Percentiles rank a stretch among this genome's conserved stretches.
phyloP scores from a whole-genome alignment of 2,888 invertebrate species.

The Sinhomidia bicolor region DNA sequence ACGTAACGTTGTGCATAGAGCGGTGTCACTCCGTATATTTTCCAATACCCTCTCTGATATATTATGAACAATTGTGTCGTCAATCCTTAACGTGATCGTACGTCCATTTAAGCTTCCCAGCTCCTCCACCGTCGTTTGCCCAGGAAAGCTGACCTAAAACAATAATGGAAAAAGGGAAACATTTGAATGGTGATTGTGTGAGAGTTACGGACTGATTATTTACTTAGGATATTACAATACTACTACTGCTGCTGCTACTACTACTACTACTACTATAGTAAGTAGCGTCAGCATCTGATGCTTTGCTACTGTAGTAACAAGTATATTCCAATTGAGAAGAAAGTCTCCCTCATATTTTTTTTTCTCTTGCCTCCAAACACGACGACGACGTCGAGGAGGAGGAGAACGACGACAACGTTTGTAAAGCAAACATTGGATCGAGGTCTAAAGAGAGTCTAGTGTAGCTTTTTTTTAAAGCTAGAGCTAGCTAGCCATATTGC shows the following conservation, averaged over 20 bases:
- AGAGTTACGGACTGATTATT: conserved; percentile 21
- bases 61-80: conserved; percentile 79
- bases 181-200: conserved; percentile 38
- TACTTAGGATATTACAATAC: neutral
- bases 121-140: conserved; percentile 63
- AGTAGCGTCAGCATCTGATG: neutral
- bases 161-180: conserved; percentile 11
- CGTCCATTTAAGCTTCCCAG: conserved; percentile 71
- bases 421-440: conserved; percentile 17
- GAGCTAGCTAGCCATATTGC: too few relatives aligned
- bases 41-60: conserved; percentile 79
- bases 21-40: conserved; percentile 77
- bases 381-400: too few relatives aligned
- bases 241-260: neutral
- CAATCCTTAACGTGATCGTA: conserved; percentile 78
- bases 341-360: neutral
- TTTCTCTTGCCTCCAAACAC: neutral
- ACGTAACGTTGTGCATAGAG: conserved; percentile 78
- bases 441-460: neutral
- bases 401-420: conserved; percentile 8
- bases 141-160: conserved; percentile 67
- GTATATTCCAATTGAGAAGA: neutral
- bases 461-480: neutral
- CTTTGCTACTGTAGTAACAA: neutral
- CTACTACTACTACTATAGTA: neutral